A percentile compares a stretch with the other conserved stretches of the same genome.
phyloP scores from a whole-genome alignment of 2,888 invertebrate genomes.

The Lasioglossum calceatum region DNA sequence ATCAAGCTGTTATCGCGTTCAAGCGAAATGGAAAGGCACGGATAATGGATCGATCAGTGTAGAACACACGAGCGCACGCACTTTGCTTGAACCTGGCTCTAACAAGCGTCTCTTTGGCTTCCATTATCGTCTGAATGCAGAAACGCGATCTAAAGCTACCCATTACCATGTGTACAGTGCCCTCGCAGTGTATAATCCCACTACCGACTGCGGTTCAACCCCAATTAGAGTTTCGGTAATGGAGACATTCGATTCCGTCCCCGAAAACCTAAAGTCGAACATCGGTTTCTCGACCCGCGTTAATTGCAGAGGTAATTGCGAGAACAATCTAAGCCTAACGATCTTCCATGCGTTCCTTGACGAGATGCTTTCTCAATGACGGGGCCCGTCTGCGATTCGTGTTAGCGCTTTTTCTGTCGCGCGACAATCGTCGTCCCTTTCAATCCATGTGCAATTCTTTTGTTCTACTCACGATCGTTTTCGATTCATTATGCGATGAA shows the following conservation, averaged over 20 bases:
- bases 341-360: conserved; percentile 13
- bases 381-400: background rate
- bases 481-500: background rate
- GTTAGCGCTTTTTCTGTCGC: background rate
- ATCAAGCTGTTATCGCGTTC: conserved; percentile 26
- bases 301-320: conserved; percentile 36
- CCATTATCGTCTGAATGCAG: conserved; percentile 60
- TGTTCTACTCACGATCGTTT: background rate
- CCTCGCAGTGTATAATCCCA: conserved; percentile 47
- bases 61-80: conserved; percentile 46
- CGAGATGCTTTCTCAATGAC: background rate
- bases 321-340: conserved; percentile 29
- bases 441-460: background rate
- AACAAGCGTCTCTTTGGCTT: conserved; percentile 59
- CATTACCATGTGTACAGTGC: conserved; percentile 50
- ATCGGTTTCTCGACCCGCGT: conserved; percentile 5
- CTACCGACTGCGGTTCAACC: conserved; percentile 51
- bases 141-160: conserved; percentile 55
- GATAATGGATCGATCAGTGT: conserved; percentile 43
- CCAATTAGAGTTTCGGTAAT: conserved; percentile 58
- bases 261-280: conserved; percentile 18
- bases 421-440: background rate
- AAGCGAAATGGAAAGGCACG: conserved; percentile 28
- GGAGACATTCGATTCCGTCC: conserved; percentile 27
- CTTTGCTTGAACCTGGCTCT: conserved; percentile 45